Evolutionary conservation across 1,140 invertebrate species (phyloP).

Genomic region (Potamilus streckersoni): DNA sequence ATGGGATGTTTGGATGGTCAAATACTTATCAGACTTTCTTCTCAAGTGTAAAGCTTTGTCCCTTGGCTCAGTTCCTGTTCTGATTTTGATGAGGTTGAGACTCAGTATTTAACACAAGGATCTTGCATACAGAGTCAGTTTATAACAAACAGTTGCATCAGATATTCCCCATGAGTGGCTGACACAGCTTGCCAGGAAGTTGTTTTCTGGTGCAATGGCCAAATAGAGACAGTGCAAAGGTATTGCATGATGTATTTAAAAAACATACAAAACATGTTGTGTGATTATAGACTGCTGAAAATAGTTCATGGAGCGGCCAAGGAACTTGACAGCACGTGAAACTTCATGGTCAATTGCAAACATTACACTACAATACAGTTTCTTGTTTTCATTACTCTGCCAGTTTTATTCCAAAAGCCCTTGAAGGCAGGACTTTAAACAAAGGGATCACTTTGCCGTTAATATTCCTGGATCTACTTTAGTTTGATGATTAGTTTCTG

Average conservation of each 20-base stretch:
- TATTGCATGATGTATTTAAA: neutral
- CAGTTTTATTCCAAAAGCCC: constrained; percentile 26
- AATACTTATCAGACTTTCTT: neutral
- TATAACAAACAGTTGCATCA: constrained; percentile 8
- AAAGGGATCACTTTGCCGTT: constrained; percentile 30
- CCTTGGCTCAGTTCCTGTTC: constrained; percentile 2
- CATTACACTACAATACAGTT: constrained; percentile 30
- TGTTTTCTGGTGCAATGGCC: constrained; percentile 15
- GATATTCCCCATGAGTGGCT: neutral
- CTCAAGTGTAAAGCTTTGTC: neutral
- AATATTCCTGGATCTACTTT: constrained; percentile 15
- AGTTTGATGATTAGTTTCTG: constrained; percentile 30
- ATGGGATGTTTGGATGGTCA: neutral
- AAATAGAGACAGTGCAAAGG: neutral
- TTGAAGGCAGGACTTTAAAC: constrained; percentile 32
- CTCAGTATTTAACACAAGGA: neutral
- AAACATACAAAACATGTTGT: neutral
- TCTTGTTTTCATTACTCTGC: constrained; percentile 23
- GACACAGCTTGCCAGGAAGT: neutral
- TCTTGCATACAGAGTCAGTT: constrained; percentile 1
- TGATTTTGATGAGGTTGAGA: constrained; percentile 17
- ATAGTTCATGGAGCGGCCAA: constrained; percentile 9
- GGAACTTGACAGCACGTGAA: constrained; percentile 7
- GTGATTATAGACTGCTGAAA: constrained; percentile 23
- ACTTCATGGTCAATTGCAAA: constrained; percentile 30